phyloP scores from a whole-genome alignment of 2,113 vertebrate genomes.

The Planiliza haematocheilus region DNA sequence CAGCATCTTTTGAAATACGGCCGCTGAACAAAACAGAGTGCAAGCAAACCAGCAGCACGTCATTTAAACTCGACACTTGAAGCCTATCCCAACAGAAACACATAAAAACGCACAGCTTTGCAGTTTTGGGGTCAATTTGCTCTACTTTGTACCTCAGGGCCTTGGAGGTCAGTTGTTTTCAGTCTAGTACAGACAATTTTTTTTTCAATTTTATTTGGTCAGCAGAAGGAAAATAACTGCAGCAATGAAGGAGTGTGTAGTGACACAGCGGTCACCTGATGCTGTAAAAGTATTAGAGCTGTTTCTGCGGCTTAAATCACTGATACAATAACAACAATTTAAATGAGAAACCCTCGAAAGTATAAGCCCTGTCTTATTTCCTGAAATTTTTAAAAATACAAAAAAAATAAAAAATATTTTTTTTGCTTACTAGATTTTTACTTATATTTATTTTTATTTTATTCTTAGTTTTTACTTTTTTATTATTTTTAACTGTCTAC shows the following conservation, averaged over 20 bases:
- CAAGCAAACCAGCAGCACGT: neutral
- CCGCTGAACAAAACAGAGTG: slow-evolving; percentile 3
- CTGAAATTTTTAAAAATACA: too few species aligned
- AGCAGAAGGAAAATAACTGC: neutral
- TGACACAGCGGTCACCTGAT: neutral
- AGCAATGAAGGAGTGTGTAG: neutral
- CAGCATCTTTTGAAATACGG: slow-evolving; percentile 12
- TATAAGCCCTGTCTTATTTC: too few species aligned
- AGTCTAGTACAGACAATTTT: neutral
- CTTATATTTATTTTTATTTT: too few species aligned
- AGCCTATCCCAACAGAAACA: neutral
- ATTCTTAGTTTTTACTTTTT: too few species aligned
- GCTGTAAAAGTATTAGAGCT: too few species aligned
- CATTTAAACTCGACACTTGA: too few species aligned
- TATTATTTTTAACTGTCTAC: too few species aligned
- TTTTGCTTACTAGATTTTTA: too few species aligned
- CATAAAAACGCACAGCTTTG: slow-evolving; percentile 4
- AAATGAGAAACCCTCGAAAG: too few species aligned
- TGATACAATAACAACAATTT: too few species aligned
- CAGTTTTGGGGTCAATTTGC: neutral
- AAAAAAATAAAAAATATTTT: too few species aligned
- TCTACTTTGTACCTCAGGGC: neutral
- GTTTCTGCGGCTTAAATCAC: too few species aligned
- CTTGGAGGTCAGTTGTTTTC: neutral
- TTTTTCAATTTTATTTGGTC: neutral